Evolutionary conservation across 2,797 vertebrate genomes (phyloP).

Genomic region (Pelodytes ibericus): DNA sequence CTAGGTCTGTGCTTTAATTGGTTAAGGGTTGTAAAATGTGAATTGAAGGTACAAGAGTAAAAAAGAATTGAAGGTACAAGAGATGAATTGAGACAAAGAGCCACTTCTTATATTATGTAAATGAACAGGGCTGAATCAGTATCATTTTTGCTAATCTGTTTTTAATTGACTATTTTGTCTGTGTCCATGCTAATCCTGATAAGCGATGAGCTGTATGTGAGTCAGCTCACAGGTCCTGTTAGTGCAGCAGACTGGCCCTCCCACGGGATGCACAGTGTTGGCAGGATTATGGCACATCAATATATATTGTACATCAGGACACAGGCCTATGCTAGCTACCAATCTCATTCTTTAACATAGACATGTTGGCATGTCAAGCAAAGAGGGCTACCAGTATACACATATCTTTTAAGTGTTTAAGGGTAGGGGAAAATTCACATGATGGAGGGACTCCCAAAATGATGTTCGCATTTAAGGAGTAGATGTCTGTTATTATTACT

Average conservation of each 20-base stretch:
- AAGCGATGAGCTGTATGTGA: conserved; percentile 53
- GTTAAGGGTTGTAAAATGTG: no score
- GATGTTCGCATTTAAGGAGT: no score
- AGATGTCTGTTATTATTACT: no score
- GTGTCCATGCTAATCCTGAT: conserved; percentile 55
- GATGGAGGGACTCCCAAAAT: no score
- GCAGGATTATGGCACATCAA: conserved; percentile 35
- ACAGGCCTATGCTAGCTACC: not conserved
- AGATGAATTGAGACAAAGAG: conserved; percentile 22
- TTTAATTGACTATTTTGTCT: conserved; percentile 58
- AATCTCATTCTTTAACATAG: not conserved
- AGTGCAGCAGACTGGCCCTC: conserved; percentile 41
- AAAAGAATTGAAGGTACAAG: not conserved
- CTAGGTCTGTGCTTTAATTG: no score
- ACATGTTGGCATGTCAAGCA: not conserved
- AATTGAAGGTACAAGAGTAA: no score
- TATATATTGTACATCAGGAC: conserved; percentile 40
- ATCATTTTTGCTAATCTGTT: conserved; percentile 57
- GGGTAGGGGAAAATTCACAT: no score
- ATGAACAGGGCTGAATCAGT: conserved; percentile 46
- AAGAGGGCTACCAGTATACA: no score
- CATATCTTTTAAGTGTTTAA: no score
- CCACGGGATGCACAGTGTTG: conserved; percentile 24
- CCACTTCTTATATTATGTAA: conserved; percentile 40
- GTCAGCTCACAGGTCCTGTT: conserved; percentile 50